Base-by-base conservation (phyloP, 2,113 vertebrate genomes). In the Oreotragus oreotragus region DNA sequence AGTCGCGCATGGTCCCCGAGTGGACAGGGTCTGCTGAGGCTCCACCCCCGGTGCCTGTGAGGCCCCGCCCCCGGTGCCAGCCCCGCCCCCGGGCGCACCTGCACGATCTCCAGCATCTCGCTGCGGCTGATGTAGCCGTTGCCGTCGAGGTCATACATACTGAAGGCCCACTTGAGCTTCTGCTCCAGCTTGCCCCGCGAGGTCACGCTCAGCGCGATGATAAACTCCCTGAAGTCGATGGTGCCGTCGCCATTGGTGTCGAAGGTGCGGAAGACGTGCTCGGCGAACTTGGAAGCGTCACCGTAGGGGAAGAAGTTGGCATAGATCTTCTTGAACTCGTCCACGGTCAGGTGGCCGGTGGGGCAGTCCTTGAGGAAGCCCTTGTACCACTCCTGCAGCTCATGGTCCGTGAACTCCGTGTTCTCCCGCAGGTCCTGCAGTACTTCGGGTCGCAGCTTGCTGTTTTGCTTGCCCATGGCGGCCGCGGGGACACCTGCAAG, bases 301-400 rank as follows among this genome's bases (percentile, higher is more conserved):
- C 99, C 99, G 0, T 99, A 99, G 3, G 99, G 99, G 98, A 99
- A 99, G 98, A 99, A 99, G 98, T 99, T 99, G 2, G 99, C 99
- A 0, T 99, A 99, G 98, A 99, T 99, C 98, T 99, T 99, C 98
- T 99, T 99, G 98, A 99, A 99, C 97, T 99, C 99, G 0, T 99
- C 99, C 94, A 99, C 99, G 62, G 99, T 99, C 98, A 99, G 98
- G 98, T 99, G 99, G 97, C 99, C 99, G 0, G 99, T 99, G 0
- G 99, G 99, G 96, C 99, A 99, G 98, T 99, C 99, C 98, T 99
- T 99, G 97, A 99, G 98, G 98, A 99, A 99, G 98, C 99, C 99
- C 97, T 99, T 99, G 98, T 99, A 99, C 99, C 99, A 99, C 97
- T 99, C 99, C 98, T 99, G 99, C 80, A 99, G 99, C 99, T 99